Evolutionary conservation across 1,140 invertebrate species (phyloP).

Genomic region (Drosophila paulistorum): DNA sequence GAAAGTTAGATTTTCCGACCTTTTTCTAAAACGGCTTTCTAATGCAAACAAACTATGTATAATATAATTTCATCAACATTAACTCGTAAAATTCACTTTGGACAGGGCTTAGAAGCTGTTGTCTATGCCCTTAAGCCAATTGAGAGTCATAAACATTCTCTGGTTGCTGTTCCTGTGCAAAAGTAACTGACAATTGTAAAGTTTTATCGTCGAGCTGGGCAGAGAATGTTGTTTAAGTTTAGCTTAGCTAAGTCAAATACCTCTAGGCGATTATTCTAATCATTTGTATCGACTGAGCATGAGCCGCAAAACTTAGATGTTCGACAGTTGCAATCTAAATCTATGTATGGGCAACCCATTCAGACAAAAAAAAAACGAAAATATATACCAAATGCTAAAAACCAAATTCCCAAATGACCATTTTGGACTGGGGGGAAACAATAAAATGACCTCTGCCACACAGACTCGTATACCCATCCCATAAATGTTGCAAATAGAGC

Average conservation of each 20-base stretch:
- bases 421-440: slow-evolving; percentile 68
- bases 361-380: slow-evolving; percentile 19
- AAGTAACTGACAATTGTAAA: slow-evolving; percentile 34
- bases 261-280: slow-evolving; percentile 72
- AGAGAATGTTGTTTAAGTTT: slow-evolving; percentile 47
- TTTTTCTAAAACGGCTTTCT: neutral
- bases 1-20: neutral
- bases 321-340: slow-evolving; percentile 75
- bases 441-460: slow-evolving; percentile 67
- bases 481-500: slow-evolving; percentile 78
- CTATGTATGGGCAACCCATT: slow-evolving; percentile 50
- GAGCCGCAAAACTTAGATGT: slow-evolving; percentile 51
- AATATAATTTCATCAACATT: slow-evolving; percentile 13
- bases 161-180: neutral
- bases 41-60: slow-evolving; percentile 16
- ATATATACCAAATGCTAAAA: slow-evolving; percentile 42
- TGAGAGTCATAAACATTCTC: slow-evolving; percentile 51
- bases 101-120: slow-evolving; percentile 17
- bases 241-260: slow-evolving; percentile 53
- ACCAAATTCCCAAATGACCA: slow-evolving; percentile 75
- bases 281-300: slow-evolving; percentile 58
- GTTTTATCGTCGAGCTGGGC: slow-evolving; percentile 37
- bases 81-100: slow-evolving; percentile 53
- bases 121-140: slow-evolving; percentile 34
- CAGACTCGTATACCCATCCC: slow-evolving; percentile 20